Base-by-base conservation (phyloP, 2,888 invertebrate species). In the Pammene aurita region DNA sequence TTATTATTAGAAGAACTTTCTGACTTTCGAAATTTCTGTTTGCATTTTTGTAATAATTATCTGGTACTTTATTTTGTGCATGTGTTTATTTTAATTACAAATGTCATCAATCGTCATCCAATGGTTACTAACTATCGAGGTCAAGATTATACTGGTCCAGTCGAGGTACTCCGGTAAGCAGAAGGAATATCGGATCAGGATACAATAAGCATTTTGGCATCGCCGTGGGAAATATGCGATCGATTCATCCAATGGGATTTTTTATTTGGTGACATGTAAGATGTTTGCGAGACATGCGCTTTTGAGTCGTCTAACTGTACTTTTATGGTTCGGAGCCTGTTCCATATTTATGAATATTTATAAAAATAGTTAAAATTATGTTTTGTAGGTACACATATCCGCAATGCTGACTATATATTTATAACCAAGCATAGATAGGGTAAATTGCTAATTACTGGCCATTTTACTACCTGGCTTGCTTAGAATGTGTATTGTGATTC, bases 121-220 rank as follows among this genome's bases (percentile, higher is more conserved):
- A 38, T 9, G 7, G 35, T 35, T 5, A 35, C 7, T 26, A 1
- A 38, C 5, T 7, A 7, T 54, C 7, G n/a, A 5, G 13, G 7
- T 54, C 54, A 0, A 54, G 6, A 34, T 54, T 52, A 13, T 54
- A 54, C 7, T 54, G 54, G 54, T 54, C 34, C 0, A 0, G 11
- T 13, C 0, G 11, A 18, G 11, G 0, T 16, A 48, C 10, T 5
- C 5, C 26, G 26, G 11, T 18, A 26, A 13, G 50, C 26, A 11
- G 11, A 11, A 18, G 18, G 10, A 18, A 50, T 50, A 50, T 11
- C 50, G 13, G 18, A 11, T 26, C 80, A 78, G 78, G 76, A 73
- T 73, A 75, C 72, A 72, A 68, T 68, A 13, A 52, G 34, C 48
- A 62, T 50, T 62, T 67, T 57, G 57, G 64, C 65, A 55, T 54